These are phyloP conservation scores for rabbit (Oryctolagus cuniculus) DNA, from an alignment of 2,113 vertebrate species.

Conservation along the genomic window DNA sequence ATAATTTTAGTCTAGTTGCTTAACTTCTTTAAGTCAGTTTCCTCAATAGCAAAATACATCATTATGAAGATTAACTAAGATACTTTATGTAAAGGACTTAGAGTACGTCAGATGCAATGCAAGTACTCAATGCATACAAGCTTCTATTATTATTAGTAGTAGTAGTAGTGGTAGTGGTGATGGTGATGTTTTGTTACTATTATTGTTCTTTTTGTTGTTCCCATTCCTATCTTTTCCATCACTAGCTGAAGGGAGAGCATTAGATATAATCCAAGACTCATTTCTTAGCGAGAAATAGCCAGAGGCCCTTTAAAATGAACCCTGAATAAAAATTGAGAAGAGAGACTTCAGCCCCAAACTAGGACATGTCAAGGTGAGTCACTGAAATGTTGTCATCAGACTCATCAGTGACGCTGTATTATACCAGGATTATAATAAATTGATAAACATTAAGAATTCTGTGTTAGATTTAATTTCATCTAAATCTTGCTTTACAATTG, in stretches of 20 bases:
- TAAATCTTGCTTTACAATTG: neutral
- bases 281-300: neutral
- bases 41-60: conserved; percentile 14
- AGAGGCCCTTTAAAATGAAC: neutral
- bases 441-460: neutral
- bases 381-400: conserved; percentile 2
- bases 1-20: neutral
- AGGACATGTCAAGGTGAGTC: neutral
- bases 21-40: conserved; percentile 40
- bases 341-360: conserved; percentile 17
- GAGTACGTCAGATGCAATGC: neutral
- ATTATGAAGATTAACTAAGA: conserved; percentile 18
- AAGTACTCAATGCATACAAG: neutral
- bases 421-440: conserved; percentile 46
- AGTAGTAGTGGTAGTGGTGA: neutral
- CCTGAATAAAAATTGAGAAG: neutral
- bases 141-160: neutral
- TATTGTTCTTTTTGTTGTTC: neutral
- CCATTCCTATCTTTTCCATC: neutral
- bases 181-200: neutral
- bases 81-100: neutral
- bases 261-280: conserved; percentile 14
- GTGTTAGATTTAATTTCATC: conserved; percentile 21
- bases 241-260: neutral
- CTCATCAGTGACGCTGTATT: neutral